Conservation (phyloP, 2,113 vertebrate species). For the Ammodramus savannarum region DNA sequence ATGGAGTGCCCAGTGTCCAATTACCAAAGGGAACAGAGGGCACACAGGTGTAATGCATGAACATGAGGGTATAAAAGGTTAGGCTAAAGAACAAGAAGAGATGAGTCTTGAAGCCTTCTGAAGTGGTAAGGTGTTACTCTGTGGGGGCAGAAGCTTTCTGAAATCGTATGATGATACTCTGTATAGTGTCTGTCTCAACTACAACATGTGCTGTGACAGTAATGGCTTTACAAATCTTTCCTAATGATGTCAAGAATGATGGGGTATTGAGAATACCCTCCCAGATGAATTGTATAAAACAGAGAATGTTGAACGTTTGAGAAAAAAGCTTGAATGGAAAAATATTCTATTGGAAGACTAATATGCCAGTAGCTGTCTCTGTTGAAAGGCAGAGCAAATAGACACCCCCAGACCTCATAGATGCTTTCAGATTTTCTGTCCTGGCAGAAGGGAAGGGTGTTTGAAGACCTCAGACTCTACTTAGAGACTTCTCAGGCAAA, state of each 20-base stretch:
- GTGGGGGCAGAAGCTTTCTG: background rate
- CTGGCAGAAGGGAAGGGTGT: background rate
- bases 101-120: background rate
- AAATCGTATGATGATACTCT: background rate
- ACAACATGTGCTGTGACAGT: background rate
- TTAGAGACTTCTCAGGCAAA: background rate
- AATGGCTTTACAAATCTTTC: background rate
- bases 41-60: background rate
- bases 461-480: background rate
- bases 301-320: background rate
- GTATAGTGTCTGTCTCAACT: background rate
- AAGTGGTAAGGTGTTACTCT: background rate
- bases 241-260: background rate
- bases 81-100: background rate
- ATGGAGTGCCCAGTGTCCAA: background rate
- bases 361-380: background rate
- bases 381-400: background rate
- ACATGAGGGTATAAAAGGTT: background rate
- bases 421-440: background rate
- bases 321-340: background rate
- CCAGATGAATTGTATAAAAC: background rate
- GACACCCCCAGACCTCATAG: background rate
- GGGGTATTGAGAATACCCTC: background rate
- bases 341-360: background rate
- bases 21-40: background rate